Percentiles rank a stretch among this genome's conserved stretches.
These are phyloP conservation scores for Villa cingulata DNA, from an alignment of 2,888 invertebrate species.

Conservation along the genomic window DNA sequence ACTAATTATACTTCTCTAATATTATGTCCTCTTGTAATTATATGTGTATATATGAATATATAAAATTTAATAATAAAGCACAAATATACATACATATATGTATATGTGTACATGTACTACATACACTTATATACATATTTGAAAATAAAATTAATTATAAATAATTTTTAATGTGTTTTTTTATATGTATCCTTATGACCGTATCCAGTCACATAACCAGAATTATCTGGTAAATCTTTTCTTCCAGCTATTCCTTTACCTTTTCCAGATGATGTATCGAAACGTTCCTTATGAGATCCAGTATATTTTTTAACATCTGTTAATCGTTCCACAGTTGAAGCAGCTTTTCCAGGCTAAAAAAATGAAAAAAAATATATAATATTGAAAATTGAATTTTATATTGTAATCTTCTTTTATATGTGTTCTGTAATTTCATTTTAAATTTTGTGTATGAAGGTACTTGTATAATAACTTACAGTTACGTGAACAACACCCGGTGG, in stretches of 20 bases:
- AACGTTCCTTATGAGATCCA: constrained; percentile 74
- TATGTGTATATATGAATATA: too few relatives aligned
- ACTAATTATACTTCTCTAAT: too few relatives aligned
- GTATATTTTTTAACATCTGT: constrained; percentile 82
- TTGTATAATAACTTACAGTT: constrained; percentile 28
- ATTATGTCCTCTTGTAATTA: too few relatives aligned
- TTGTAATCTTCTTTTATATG: too few relatives aligned
- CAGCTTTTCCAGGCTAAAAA: constrained; percentile 32
- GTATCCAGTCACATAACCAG: constrained; percentile 75
- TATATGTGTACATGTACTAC: too few relatives aligned
- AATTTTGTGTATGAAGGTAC: too few relatives aligned
- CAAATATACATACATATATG: too few relatives aligned
- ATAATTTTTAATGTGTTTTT: constrained; percentile 41
- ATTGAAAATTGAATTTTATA: background rate
- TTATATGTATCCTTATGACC: constrained; percentile 69
- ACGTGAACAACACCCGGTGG: constrained; percentile 50
- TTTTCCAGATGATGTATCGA: constrained; percentile 67
- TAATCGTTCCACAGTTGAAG: constrained; percentile 47
- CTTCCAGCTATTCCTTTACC: constrained; percentile 76
- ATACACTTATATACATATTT: too few relatives aligned
- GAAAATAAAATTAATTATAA: too few relatives aligned
- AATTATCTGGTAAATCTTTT: constrained; percentile 56
- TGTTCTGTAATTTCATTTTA: too few relatives aligned
- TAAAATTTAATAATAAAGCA: too few relatives aligned
- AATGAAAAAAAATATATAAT: constrained; percentile 2